A percentile compares a stretch with the other conserved stretches of the same genome.
Conservation (phyloP, 2,888 invertebrate species). For the Dolichopus griseipennis region DNA sequence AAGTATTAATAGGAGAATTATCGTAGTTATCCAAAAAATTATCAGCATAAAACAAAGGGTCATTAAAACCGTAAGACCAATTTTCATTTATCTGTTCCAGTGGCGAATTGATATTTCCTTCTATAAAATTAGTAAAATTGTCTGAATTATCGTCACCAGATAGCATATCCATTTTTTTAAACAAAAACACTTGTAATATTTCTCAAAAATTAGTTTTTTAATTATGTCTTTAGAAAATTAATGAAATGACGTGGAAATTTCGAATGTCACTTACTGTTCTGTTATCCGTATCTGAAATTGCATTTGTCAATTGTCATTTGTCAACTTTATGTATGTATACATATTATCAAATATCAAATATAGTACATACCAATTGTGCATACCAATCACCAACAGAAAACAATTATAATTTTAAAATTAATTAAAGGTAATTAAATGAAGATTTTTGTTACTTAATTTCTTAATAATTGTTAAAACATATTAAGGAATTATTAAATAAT, state of each 20-base stretch:
- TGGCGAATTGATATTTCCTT: neutral
- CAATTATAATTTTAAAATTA: too few species aligned
- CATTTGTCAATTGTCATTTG: too few species aligned
- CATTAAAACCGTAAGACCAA: conserved; percentile 54
- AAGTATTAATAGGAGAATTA: conserved; percentile 38
- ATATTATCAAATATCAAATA: too few species aligned
- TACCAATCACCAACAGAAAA: too few species aligned
- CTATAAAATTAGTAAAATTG: neutral
- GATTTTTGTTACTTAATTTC: too few species aligned
- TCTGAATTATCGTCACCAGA: neutral
- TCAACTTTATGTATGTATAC: too few species aligned
- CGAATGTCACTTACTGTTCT: neutral
- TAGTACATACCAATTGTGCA: too few species aligned
- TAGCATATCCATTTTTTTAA: neutral
- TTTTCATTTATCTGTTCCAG: neutral
- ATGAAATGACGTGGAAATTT: neutral
- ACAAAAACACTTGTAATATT: neutral
- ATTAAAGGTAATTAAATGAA: too few species aligned
- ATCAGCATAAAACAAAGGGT: conserved; percentile 57
- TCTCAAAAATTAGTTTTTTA: neutral
- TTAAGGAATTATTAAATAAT: too few species aligned
- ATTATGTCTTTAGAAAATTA: neutral
- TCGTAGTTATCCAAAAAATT: conserved; percentile 53
- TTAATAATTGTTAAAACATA: too few species aligned
- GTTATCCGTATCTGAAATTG: too few species aligned